These are phyloP conservation scores for Trissoscelio sp. DNA, from an alignment of 2,888 invertebrate species.

Conservation along the genomic window DNA sequence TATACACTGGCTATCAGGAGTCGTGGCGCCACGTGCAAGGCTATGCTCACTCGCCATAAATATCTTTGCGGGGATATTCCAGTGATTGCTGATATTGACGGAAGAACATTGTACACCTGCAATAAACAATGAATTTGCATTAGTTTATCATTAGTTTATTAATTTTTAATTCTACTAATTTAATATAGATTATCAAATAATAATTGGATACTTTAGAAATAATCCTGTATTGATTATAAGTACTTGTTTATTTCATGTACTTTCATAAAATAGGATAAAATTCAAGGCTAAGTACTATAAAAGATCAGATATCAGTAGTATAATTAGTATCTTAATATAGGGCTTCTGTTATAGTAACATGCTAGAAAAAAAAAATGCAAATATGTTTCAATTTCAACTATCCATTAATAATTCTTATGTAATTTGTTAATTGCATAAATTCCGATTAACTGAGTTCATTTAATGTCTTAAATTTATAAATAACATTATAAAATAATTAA, in stretches of 20 bases:
- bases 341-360: background rate
- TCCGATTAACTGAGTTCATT: no score
- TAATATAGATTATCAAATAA: no score
- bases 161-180: background rate
- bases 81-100: conserved; percentile 97
- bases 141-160: background rate
- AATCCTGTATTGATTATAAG: background rate
- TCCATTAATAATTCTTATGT: no score
- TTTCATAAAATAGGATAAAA: conserved; percentile 1
- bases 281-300: conserved; percentile 16
- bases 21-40: conserved; percentile 95
- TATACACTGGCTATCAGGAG: conserved; percentile 93
- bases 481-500: no score
- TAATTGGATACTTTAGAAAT: no score
- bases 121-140: conserved; percentile 68
- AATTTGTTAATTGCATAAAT: no score
- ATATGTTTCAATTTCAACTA: background rate
- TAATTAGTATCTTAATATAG: conserved; percentile 4
- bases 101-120: conserved; percentile 96
- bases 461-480: no score
- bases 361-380: background rate
- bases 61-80: conserved; percentile 96
- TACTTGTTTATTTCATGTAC: background rate
- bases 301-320: conserved; percentile 10
- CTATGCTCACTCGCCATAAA: conserved; percentile 96